A percentile compares a stretch with the other conserved stretches of the same genome.
phyloP scores from a whole-genome alignment of 64 coral and sea anemone species.

The Orbicella faveolata region DNA sequence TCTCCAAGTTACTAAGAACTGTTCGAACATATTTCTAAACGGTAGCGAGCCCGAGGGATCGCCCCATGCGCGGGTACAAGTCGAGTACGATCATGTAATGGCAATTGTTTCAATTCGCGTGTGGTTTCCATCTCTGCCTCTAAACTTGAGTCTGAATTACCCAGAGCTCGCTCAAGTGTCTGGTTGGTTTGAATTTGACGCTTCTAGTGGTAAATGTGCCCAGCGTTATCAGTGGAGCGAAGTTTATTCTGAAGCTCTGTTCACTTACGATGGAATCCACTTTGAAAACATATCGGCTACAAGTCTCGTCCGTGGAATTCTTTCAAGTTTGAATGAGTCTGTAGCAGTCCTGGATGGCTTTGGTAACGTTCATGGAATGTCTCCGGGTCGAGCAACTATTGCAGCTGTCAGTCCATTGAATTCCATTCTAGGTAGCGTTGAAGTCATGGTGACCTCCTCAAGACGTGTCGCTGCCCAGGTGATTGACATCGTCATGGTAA shows the following conservation, averaged over 20 bases:
- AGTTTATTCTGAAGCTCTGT: constrained; percentile 28
- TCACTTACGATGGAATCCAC: constrained; percentile 1
- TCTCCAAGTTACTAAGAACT: constrained; percentile 44
- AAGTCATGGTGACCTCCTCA: constrained; percentile 1
- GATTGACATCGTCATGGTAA: constrained; percentile 68
- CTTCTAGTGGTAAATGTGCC: constrained; percentile 1
- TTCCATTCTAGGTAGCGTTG: constrained; percentile 17
- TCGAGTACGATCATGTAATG: constrained; percentile 5
- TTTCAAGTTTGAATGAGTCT: constrained; percentile 26
- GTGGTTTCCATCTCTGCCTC: constrained; percentile 54
- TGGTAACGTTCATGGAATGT: constrained; percentile 40
- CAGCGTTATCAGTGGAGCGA: constrained; percentile 58
- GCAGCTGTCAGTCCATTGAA: constrained; percentile 39
- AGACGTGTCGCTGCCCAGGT: constrained; percentile 30
- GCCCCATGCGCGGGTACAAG: constrained; percentile 7
- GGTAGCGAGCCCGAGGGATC: constrained; percentile 48
- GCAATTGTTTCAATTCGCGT: constrained; percentile 47
- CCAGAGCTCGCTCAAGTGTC: constrained; percentile 42
- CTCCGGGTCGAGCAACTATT: constrained; percentile 38
- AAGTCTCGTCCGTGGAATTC: constrained; percentile 11
- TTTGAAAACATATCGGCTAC: constrained; percentile 51
- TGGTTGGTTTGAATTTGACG: constrained; percentile 41
- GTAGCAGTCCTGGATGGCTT: constrained; percentile 3
- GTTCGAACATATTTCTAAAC: constrained; percentile 44
- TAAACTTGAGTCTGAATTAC: constrained; percentile 31